phyloP scores from a whole-genome alignment of 2,113 vertebrate species.

The Seriola rivoliana region DNA sequence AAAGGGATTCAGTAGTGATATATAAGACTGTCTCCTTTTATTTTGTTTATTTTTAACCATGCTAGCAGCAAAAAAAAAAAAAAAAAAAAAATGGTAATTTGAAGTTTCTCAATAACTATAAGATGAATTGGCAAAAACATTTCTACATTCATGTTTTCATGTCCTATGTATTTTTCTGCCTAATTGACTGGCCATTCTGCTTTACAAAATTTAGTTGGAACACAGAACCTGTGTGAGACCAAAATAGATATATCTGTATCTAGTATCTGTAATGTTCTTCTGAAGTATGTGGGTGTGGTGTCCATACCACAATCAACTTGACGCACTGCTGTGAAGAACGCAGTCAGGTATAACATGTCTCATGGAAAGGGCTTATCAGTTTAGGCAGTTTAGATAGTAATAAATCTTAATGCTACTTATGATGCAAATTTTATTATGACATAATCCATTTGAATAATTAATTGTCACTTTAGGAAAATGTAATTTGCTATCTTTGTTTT shows the following conservation, averaged over 20 bases:
- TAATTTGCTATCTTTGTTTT: not conserved
- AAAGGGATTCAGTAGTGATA: not conserved
- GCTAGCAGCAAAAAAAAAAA: not conserved
- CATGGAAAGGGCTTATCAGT: not conserved
- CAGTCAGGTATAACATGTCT: not conserved
- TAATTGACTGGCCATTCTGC: not conserved
- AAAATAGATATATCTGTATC: not conserved
- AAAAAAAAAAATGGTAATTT: too few relatives aligned
- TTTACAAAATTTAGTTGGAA: too few relatives aligned
- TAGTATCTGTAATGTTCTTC: not conserved
- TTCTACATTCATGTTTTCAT: too few relatives aligned
- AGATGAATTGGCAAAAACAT: too few relatives aligned
- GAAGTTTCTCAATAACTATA: too few relatives aligned
- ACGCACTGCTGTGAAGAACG: not conserved
- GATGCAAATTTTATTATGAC: not conserved
- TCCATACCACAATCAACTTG: constrained; percentile 1
- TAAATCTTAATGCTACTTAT: not conserved
- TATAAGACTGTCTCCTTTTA: too few relatives aligned
- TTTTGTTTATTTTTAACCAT: not conserved
- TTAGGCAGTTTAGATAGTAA: not conserved
- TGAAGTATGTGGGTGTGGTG: not conserved
- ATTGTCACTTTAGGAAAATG: not conserved
- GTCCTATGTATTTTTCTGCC: not conserved
- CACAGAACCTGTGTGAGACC: too few relatives aligned
- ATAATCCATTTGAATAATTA: not conserved